Percentiles rank a stretch among this genome's conserved stretches.
phyloP scores from a whole-genome alignment of 1,140 invertebrate genomes.

The Saccostrea echinata region DNA sequence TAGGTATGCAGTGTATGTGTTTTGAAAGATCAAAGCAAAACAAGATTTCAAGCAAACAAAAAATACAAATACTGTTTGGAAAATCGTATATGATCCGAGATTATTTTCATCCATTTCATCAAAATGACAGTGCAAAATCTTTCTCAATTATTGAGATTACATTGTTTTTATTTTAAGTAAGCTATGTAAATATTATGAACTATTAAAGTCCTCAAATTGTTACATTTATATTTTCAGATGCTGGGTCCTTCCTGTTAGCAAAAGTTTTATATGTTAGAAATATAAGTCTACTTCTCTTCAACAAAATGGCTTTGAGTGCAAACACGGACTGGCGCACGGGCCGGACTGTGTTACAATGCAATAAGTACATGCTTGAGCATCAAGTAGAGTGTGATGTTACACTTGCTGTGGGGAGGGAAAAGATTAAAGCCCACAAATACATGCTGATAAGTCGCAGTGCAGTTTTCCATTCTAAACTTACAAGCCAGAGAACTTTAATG shows the following conservation, averaged over 20 bases:
- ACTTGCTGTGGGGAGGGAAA: slow-evolving; percentile 59
- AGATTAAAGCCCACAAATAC: slow-evolving; percentile 59
- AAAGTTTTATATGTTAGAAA: not conserved
- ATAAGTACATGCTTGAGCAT: slow-evolving; percentile 63
- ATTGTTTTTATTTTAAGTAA: too few species aligned
- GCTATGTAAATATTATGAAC: too few species aligned
- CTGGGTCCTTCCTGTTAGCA: not conserved
- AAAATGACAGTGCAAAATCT: too few species aligned
- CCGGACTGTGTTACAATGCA: slow-evolving; percentile 60
- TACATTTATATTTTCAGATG: not conserved
- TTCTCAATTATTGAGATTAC: too few species aligned
- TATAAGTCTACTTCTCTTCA: not conserved
- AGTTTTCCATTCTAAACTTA: slow-evolving; percentile 54
- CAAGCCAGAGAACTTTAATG: slow-evolving; percentile 83
- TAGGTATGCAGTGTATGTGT: too few species aligned
- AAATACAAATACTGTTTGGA: too few species aligned
- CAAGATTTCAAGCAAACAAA: too few species aligned
- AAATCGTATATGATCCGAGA: too few species aligned
- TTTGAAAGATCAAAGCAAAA: too few species aligned
- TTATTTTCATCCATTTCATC: too few species aligned
- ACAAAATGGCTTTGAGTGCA: not conserved
- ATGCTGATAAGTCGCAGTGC: slow-evolving; percentile 61
- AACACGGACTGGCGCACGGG: slow-evolving; percentile 51
- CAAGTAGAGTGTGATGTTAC: slow-evolving; percentile 62
- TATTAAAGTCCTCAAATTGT: too few species aligned